Evolutionary conservation across 2,113 vertebrate genomes (phyloP), one percentile per base, ranked within the genome.

Genomic region (Enhydra lutris): DNA sequence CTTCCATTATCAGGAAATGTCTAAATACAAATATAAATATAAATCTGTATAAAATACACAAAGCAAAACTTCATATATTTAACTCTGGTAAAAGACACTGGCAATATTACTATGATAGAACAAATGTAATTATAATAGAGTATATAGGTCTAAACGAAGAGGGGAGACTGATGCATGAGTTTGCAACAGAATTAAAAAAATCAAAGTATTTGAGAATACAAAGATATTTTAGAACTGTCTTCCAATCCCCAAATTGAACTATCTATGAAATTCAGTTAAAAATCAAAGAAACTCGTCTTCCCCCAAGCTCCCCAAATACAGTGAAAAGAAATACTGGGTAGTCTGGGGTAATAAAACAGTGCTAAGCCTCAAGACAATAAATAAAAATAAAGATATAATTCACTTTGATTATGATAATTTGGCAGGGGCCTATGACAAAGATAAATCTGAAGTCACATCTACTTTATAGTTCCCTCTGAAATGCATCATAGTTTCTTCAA

Each of bases 131-230:
- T 55, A 84, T 36, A 88, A 78, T 6, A 91, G 15, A 78, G 57
- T 24, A 71, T 14, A 71, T 1, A 45, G n/a, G 3, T 47, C 11
- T 65, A n/a, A 67, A 78, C 11, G 6, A 93, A 61, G 45, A 65
- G 4, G 13, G 79, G 17, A 85, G 29, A 31, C 31, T 85, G 69
- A 85, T 45, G 42, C 1, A 59, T 1, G 34, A 91, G 39, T 95
- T 82, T 39, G 74, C 7, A 71, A 89, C 36, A 88, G 92, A 78
- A 61, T 73, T 80, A 55, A 85, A 97, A 97, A 90, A 71, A 82
- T 61, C 39, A 39, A 50, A 55, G 67, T 21, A 89, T 85, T 21
- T 79, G 50, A 89, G n/a, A 93, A 76, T 81, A 89, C 14, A 82
- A 93, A 80, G 71, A 24, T 59, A 89, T 2, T 61, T 88, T 69